phyloP scores from a whole-genome alignment of 2,888 invertebrate species.

The Drosophila emarginata region DNA sequence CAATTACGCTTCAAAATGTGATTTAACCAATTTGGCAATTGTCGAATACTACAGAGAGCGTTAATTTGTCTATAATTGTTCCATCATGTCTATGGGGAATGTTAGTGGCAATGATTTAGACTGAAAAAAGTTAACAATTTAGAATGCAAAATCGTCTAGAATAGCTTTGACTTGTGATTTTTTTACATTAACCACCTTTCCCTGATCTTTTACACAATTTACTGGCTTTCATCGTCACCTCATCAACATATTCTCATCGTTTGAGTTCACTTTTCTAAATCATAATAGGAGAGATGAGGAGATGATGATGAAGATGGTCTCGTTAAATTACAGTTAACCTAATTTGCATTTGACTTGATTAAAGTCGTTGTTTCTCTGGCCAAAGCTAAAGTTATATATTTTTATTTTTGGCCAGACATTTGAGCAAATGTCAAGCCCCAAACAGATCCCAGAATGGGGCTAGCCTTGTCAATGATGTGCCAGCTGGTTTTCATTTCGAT shows the following conservation, averaged over 20 bases:
- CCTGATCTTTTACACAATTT: not conserved
- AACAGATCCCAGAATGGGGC: not conserved
- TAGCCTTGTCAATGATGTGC: constrained; percentile 26
- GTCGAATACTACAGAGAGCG: constrained; percentile 48
- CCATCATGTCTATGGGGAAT: constrained; percentile 42
- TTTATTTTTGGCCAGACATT: constrained; percentile 33
- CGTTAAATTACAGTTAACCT: constrained; percentile 69
- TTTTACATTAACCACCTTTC: constrained; percentile 39
- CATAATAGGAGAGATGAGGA: not conserved
- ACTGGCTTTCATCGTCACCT: constrained; percentile 46
- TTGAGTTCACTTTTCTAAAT: constrained; percentile 32
- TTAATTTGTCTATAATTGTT: constrained; percentile 69
- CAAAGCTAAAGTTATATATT: constrained; percentile 34
- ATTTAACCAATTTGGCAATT: constrained; percentile 59
- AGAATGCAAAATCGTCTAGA: constrained; percentile 18
- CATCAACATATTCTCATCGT: constrained; percentile 28
- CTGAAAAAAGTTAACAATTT: not conserved
- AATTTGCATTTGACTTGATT: constrained; percentile 68
- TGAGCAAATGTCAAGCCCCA: constrained; percentile 34
- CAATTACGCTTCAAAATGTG: constrained; percentile 57
- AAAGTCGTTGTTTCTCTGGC: constrained; percentile 36
- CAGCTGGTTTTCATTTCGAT: constrained; percentile 55
- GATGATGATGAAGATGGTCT: constrained; percentile 30
- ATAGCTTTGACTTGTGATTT: constrained; percentile 30
- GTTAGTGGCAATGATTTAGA: not conserved